These are phyloP conservation scores for Scaptomyza cyrtandrae DNA, from an alignment of 2,888 invertebrate species.

Conservation along the genomic window DNA sequence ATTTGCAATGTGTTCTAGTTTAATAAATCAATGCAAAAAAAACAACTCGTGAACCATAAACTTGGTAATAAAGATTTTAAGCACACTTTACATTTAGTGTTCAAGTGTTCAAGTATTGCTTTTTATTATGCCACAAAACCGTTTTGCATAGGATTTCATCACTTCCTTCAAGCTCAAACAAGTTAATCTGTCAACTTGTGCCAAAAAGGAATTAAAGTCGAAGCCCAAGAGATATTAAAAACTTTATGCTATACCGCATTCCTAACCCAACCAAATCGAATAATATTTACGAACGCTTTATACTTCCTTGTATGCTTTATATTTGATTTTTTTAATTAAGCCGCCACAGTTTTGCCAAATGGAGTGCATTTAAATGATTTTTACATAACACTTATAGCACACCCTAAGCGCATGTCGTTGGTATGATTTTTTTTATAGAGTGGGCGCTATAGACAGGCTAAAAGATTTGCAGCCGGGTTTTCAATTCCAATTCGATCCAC, in stretches of 20 bases:
- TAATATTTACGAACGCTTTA: background rate
- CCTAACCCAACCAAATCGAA: background rate
- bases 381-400: conserved; percentile 45
- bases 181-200: background rate
- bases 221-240: background rate
- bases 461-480: conserved; percentile 27
- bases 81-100: too few relatives aligned
- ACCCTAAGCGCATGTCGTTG: conserved; percentile 13
- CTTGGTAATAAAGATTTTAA: background rate
- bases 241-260: background rate
- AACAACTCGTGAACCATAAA: background rate
- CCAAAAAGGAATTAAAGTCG: background rate
- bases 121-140: background rate
- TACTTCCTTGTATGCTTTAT: conserved; percentile 23
- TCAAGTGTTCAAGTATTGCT: background rate
- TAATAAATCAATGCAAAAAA: too few relatives aligned
- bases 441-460: conserved; percentile 29
- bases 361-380: conserved; percentile 26
- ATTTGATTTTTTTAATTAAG: conserved; percentile 28
- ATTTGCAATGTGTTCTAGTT: too few relatives aligned
- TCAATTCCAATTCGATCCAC: conserved; percentile 28
- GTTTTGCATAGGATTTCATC: background rate
- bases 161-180: too few relatives aligned
- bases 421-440: conserved; percentile 4
- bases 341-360: conserved; percentile 34